Percentiles rank a stretch among this genome's conserved stretches.
Conservation (phyloP, 2,888 invertebrate species). For the Endomychus coccineus region DNA sequence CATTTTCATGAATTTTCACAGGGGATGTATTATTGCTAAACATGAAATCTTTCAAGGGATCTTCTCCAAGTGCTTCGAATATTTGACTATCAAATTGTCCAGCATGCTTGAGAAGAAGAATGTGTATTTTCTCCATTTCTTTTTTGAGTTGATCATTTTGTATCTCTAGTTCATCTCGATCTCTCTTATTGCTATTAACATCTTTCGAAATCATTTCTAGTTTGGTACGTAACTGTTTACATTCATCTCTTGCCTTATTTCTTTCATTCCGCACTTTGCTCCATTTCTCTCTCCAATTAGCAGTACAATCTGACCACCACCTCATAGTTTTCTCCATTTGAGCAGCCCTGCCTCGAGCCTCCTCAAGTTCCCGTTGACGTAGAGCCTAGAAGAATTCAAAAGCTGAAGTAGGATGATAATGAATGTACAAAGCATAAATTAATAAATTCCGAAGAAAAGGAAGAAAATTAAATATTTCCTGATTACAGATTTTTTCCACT, state of each 20-base stretch:
- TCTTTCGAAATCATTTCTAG: conserved; percentile 74
- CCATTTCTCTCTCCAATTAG: conserved; percentile 95
- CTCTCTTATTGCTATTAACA: conserved; percentile 62
- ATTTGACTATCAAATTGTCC: conserved; percentile 58
- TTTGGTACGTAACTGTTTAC: conserved; percentile 72
- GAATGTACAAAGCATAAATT: no score
- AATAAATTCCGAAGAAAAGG: no score
- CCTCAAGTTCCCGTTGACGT: conserved; percentile 78
- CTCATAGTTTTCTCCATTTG: conserved; percentile 99
- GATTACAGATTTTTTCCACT: no score
- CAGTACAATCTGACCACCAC: conserved; percentile 98
- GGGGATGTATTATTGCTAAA: conserved; percentile 36
- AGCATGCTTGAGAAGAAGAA: conserved; percentile 59
- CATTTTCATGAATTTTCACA: conserved; percentile 34
- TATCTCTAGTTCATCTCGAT: conserved; percentile 69
- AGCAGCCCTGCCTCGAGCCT: conserved; percentile 85
- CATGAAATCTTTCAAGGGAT: conserved; percentile 42
- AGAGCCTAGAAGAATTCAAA: conserved; percentile 52
- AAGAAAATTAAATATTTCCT: no score
- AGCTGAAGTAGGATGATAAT: no score
- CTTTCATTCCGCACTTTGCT: conserved; percentile 87
- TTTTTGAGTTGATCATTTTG: conserved; percentile 70
- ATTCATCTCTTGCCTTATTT: conserved; percentile 87
- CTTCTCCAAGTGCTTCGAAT: conserved; percentile 46
- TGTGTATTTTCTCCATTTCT: conserved; percentile 73